Conservation (phyloP, 2,113 vertebrate genomes). For the Dunckerocampus dactyliophorus region DNA sequence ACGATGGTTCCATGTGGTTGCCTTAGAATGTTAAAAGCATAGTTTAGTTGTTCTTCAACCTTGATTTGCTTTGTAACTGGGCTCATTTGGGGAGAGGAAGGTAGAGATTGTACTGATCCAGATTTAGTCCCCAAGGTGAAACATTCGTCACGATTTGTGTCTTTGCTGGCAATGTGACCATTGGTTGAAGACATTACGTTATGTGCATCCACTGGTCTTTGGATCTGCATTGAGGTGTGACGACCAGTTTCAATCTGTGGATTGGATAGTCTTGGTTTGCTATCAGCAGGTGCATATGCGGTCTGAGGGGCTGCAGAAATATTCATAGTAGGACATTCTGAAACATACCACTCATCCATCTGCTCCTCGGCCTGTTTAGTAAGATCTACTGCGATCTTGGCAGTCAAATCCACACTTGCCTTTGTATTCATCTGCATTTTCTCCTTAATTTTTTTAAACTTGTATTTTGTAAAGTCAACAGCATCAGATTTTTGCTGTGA, state of each 20-base stretch:
- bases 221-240: conserved; percentile 13
- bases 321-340: conserved; percentile 16
- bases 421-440: conserved; percentile 28
- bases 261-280: conserved; percentile 18
- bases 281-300: conserved; percentile 8
- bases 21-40: neutral
- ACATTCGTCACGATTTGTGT: neutral
- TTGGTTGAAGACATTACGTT: neutral
- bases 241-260: conserved; percentile 12
- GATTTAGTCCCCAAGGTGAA: conserved; percentile 9
- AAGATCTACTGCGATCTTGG: conserved; percentile 51
- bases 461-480: conserved; percentile 69
- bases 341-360: conserved; percentile 29
- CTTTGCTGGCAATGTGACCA: conserved; percentile 2
- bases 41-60: conserved; percentile 4
- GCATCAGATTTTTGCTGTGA: conserved; percentile 22
- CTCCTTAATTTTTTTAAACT: conserved; percentile 56
- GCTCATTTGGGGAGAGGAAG: conserved; percentile 6
- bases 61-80: conserved; percentile 20
- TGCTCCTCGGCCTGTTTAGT: conserved; percentile 56
- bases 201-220: neutral
- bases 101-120: neutral
- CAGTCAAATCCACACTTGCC: conserved; percentile 4
- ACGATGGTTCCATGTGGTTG: neutral
- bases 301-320: conserved; percentile 12